Conservation (phyloP, 1,140 invertebrate genomes). For the Chrysopa pallens region DNA sequence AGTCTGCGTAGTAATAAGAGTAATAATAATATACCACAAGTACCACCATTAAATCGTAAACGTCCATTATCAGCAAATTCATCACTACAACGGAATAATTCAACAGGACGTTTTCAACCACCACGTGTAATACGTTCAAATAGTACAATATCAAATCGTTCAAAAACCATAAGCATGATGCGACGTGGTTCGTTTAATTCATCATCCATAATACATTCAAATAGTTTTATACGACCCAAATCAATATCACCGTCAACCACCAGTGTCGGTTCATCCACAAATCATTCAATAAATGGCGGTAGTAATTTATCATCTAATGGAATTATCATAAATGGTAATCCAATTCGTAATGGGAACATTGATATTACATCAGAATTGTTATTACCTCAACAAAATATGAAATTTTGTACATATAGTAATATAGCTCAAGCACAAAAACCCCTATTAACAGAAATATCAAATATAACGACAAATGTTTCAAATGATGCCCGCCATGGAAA, state of each 20-base stretch:
- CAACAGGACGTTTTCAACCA: neutral
- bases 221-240: too few species aligned
- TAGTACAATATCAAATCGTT: slow-evolving; percentile 5
- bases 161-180: neutral
- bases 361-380: neutral
- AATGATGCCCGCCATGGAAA: neutral
- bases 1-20: slow-evolving; percentile 8
- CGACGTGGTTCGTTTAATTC: neutral
- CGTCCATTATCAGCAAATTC: neutral
- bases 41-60: neutral
- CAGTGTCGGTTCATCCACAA: neutral
- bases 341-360: neutral
- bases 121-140: slow-evolving; percentile 2
- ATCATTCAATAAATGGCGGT: too few species aligned
- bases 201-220: neutral
- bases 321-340: neutral
- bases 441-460: too few species aligned
- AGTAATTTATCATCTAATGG: neutral
- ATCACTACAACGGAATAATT: slow-evolving; percentile 1
- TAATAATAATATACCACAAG: neutral
- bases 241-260: too few species aligned
- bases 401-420: neutral
- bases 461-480: neutral
- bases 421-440: neutral
- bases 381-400: neutral